These are phyloP conservation scores for Lissocephala sabroskyi DNA, from an alignment of 2,888 invertebrate species.

Conservation along the genomic window DNA sequence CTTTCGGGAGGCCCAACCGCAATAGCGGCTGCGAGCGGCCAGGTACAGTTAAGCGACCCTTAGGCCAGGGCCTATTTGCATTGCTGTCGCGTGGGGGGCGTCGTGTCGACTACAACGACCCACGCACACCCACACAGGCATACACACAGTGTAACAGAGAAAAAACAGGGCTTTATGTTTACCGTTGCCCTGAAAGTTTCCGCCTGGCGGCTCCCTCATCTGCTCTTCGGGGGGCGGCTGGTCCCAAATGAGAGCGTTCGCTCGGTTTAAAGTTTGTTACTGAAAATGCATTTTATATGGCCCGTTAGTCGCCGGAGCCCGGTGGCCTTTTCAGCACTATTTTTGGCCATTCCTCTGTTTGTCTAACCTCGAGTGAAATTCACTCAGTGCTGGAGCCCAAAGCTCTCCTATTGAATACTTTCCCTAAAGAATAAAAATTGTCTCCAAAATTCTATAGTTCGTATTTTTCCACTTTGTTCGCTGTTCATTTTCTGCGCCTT, in stretches of 20 bases:
- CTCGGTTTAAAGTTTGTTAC: constrained; percentile 51
- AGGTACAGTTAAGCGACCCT: constrained; percentile 1
- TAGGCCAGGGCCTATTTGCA: constrained; percentile 27
- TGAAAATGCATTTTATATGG: constrained; percentile 56
- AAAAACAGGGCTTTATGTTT: too few species aligned
- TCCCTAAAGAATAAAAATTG: too few species aligned
- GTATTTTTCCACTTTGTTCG: too few species aligned
- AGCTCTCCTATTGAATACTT: too few species aligned
- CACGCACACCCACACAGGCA: constrained; percentile 4
- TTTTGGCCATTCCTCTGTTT: constrained; percentile 24
- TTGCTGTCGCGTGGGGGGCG: constrained; percentile 20
- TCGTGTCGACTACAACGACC: constrained; percentile 11
- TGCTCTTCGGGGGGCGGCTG: neutral
- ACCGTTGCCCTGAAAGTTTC: too few species aligned
- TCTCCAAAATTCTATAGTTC: too few species aligned
- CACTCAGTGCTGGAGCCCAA: too few species aligned
- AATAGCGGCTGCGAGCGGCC: constrained; percentile 4
- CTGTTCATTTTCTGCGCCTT: too few species aligned
- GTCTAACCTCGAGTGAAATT: constrained; percentile 36
- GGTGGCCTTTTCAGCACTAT: constrained; percentile 27
- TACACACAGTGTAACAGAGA: too few species aligned
- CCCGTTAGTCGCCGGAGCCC: constrained; percentile 34
- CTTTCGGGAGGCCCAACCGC: constrained; percentile 32
- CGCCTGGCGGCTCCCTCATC: too few species aligned
- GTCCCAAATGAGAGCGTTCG: constrained; percentile 46